Evolutionary conservation across 2,888 invertebrate species (phyloP).

Genomic region (Zygaena filipendulae): DNA sequence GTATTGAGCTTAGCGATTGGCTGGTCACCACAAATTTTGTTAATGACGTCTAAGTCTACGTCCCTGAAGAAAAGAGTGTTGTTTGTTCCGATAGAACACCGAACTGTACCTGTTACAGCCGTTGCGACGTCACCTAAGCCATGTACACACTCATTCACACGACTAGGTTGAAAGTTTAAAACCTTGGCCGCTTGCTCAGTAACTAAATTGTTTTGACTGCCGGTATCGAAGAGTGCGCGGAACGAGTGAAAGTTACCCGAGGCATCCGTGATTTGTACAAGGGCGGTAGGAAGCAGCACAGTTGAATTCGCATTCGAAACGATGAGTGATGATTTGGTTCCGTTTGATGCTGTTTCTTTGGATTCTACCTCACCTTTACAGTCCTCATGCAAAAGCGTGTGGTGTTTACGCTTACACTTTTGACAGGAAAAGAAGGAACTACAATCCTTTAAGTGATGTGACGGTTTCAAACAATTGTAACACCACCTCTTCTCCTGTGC

Average conservation of each 20-base stretch:
- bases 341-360: neutral
- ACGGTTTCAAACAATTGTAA: slow-evolving; percentile 4
- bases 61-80: slow-evolving; percentile 1
- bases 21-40: slow-evolving; percentile 7
- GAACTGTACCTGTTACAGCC: slow-evolving; percentile 1
- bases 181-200: slow-evolving; percentile 4
- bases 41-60: slow-evolving; percentile 1
- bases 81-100: slow-evolving; percentile 1
- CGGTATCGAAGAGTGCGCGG: slow-evolving; percentile 7
- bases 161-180: neutral
- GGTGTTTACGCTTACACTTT: slow-evolving; percentile 1
- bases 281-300: slow-evolving; percentile 6
- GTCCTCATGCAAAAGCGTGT: neutral
- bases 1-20: slow-evolving; percentile 10
- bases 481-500: slow-evolving; percentile 2
- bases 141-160: neutral
- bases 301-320: slow-evolving; percentile 1
- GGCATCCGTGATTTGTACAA: slow-evolving; percentile 3
- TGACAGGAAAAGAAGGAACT: slow-evolving; percentile 2
- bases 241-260: slow-evolving; percentile 4
- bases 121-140: slow-evolving; percentile 3
- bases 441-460: slow-evolving; percentile 4
- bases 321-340: neutral
- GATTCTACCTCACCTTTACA: no score
- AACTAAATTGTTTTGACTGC: slow-evolving; percentile 8